These are phyloP conservation scores for Sinocyclocheilus maitianheensis DNA, from an alignment of 2,113 vertebrate species.

Conservation along the genomic window DNA sequence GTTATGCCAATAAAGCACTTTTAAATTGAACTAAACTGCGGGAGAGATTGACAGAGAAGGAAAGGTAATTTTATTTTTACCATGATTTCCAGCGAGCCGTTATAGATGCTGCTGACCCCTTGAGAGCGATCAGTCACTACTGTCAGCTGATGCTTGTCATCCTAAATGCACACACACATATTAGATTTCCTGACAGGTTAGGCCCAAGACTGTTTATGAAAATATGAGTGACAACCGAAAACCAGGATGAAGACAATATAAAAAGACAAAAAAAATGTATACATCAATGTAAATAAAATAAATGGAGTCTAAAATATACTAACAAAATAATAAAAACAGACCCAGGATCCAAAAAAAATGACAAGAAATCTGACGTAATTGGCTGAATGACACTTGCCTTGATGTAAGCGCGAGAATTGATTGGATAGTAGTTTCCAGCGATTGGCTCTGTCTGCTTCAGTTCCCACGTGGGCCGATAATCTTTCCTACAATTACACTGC, in stretches of 20 bases:
- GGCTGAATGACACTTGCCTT: conserved; percentile 71
- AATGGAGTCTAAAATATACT: background rate
- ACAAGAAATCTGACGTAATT: background rate
- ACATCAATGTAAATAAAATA: background rate
- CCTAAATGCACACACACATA: conserved; percentile 69
- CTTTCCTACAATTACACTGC: conserved; percentile 69
- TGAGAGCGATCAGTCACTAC: conserved; percentile 93
- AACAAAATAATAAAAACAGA: background rate
- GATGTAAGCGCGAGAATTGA: conserved; percentile 87
- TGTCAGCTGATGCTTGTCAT: conserved; percentile 79
- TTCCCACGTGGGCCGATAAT: conserved; percentile 85
- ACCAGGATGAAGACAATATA: background rate
- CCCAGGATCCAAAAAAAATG: background rate
- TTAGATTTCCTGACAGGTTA: background rate
- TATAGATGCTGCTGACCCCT: conserved; percentile 82
- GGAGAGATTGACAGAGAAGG: background rate
- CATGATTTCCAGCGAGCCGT: conserved; percentile 93
- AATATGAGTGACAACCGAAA: background rate
- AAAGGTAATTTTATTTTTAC: conserved; percentile 66
- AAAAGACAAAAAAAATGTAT: background rate
- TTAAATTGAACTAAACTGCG: background rate
- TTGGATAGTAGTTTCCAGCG: conserved; percentile 91
- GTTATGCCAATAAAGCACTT: background rate
- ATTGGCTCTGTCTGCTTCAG: conserved; percentile 84
- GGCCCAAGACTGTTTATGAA: background rate